Evolutionary conservation across 1,140 invertebrate species (phyloP).

Genomic region (Megalonaias nervosa): DNA sequence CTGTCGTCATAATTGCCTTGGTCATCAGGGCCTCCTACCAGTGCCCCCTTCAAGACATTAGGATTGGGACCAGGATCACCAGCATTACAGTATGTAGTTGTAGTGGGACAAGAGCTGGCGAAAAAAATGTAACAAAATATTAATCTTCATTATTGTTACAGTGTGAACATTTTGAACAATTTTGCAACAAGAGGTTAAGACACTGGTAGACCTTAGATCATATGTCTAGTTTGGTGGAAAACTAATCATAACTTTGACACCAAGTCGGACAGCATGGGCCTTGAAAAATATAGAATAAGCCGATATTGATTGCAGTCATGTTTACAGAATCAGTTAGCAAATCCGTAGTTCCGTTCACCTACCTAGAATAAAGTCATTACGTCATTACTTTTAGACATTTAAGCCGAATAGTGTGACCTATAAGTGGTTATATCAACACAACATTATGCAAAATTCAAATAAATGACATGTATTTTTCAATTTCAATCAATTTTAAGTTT

Average conservation of each 20-base stretch:
- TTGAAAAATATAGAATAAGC: neutral
- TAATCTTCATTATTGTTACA: slow-evolving; percentile 20
- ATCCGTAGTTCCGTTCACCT: too few relatives aligned
- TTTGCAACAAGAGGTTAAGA: neutral
- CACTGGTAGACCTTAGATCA: neutral
- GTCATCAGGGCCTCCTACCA: slow-evolving; percentile 71
- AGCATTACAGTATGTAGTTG: slow-evolving; percentile 18
- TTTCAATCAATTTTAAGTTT: too few relatives aligned
- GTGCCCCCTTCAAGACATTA: slow-evolving; percentile 68
- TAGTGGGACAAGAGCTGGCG: slow-evolving; percentile 45
- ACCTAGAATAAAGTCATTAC: too few relatives aligned
- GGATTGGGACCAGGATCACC: slow-evolving; percentile 52
- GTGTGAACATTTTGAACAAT: neutral
- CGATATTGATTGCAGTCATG: neutral
- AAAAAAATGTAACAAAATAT: slow-evolving; percentile 6
- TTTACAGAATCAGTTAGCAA: too few relatives aligned
- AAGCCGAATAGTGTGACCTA: too few relatives aligned
- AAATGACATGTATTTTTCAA: too few relatives aligned
- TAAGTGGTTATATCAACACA: too few relatives aligned
- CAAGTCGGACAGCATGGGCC: too few relatives aligned
- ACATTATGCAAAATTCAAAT: too few relatives aligned
- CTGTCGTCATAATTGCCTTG: slow-evolving; percentile 66
- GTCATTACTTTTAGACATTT: too few relatives aligned
- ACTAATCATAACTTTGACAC: too few relatives aligned
- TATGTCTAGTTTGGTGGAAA: neutral